phyloP scores from a whole-genome alignment of 30 jellyfish, hydroid and myxozoan genomes.

The Aurelia coerulea region DNA sequence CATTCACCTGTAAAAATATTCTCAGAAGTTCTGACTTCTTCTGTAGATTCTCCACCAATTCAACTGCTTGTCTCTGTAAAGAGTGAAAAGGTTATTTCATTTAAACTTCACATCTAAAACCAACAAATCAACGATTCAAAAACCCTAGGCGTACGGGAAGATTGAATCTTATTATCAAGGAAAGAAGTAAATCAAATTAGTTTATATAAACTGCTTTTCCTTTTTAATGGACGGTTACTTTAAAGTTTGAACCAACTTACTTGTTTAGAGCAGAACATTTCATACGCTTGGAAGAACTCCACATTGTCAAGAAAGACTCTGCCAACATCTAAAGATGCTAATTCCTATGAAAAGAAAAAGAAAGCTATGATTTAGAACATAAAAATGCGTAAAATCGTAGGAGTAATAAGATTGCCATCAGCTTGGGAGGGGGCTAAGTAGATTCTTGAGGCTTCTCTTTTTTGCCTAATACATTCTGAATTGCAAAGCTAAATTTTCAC shows the following conservation, averaged over 20 bases:
- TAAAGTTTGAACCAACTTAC: not conserved
- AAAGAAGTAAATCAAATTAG: too few species aligned
- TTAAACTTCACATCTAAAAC: not conserved
- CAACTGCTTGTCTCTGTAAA: slow-evolving; percentile 61
- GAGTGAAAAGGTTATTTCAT: not conserved
- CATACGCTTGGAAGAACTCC: slow-evolving; percentile 91
- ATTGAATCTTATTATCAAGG: too few species aligned
- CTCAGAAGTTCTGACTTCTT: slow-evolving; percentile 76
- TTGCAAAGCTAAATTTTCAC: too few species aligned
- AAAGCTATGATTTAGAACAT: not conserved
- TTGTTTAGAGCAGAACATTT: slow-evolving; percentile 85
- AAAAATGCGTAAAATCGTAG: too few species aligned
- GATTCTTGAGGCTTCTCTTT: too few species aligned
- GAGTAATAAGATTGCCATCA: too few species aligned
- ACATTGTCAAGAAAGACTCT: slow-evolving; percentile 78
- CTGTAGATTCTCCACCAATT: slow-evolving; percentile 58
- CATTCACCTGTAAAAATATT: slow-evolving; percentile 68
- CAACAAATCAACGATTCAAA: not conserved
- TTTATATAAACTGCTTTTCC: too few species aligned
- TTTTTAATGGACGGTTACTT: too few species aligned
- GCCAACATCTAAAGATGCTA: slow-evolving; percentile 77
- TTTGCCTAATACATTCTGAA: too few species aligned
- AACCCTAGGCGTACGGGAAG: too few species aligned
- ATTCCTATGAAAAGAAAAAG: slow-evolving; percentile 31
- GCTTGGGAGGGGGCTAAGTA: too few species aligned